Base-by-base conservation (phyloP, 2,888 invertebrate genomes). In the Cheilosia soror region DNA sequence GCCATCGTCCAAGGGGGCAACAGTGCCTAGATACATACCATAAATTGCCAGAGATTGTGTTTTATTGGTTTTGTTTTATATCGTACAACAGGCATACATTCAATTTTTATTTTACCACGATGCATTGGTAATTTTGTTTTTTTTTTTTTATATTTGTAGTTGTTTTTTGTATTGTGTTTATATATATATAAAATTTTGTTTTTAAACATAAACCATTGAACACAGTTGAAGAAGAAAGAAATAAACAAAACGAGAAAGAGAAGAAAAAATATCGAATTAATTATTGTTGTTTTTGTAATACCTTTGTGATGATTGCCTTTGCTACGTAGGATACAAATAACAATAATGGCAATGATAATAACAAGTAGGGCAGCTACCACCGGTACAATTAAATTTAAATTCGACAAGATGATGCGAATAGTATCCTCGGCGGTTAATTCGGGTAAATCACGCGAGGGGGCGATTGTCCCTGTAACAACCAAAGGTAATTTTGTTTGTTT, bases 371-470 rank as follows among this genome's bases (percentile, higher is more conserved):
- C 97, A 88, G 97, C 97, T 92, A 97, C 96, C 90, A 98, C 96
- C 76, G 98, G 98, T 90, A 98, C 97, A 93, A 98, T 96, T 91
- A 98, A 95, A 94, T 97, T 97, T 92, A 98, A 95, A 93, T 98
- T 97, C 90, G 96, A 95, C 93, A 97, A 95, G 93, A 97, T 95
- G 91, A 96, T 95, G 94, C 96, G 96, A 93, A 97, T 94, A 89
- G 97, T 96, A 93, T 96, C 96, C 93, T 96, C 96, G 90, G 95
- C 93, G 90, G 96, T 95, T 90, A 95, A 94, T 90, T 95, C 94
- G 91, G 96, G 96, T 90, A 96, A 94, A 92, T 97, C 97, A 93
- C 97, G 96, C 92, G 95, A 95, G 93, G 97, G 97, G 93, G 97
- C 97, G 93, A 97, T 96, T 94, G 97, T 97, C 96, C 97, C 97